Base-by-base conservation (phyloP, 2,113 vertebrate species). In the Zosterops japonicus region DNA sequence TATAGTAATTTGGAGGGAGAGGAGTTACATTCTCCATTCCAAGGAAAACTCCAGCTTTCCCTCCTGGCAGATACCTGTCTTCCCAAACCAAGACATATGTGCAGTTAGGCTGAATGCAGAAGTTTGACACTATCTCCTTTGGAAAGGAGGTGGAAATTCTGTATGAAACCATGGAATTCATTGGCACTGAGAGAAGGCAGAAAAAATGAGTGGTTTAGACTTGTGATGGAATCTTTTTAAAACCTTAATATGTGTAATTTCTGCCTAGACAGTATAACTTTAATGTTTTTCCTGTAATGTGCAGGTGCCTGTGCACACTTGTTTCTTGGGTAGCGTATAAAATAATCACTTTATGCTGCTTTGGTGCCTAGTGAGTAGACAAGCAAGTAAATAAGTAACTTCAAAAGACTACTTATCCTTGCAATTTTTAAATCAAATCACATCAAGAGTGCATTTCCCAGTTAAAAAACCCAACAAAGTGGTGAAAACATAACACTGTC, bases 361-460 rank as follows among this genome's bases (percentile, higher is more conserved):
- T 82, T 10, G 7, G 46, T 21, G 50, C 12, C 61, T 24, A 57
- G 18, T 16, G 21, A 41, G 16, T 24, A 42, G 21, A 14, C 0
- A 0, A 65, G 8, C 10, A 2, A 50, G 13, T 70, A 65, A 84
- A 76, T 11, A 36, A 2, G 0, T n/a, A 81, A 49, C 14, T 50
- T 5, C 28, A 33, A 75, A 77, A 88, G 24, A n/a, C 35, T 55
- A 41, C 11, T 86, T 59, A 71, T 0, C 0, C 53, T 72, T 50
- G 41, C 4, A 35, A 9, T 68, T 86, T 69, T 78, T 0, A 70
- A 72, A 84, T 44, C n/a, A 69, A 36, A 59, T 74, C 3, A 6
- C 44, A 49, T 10, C 23, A 72, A 8, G 5, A 35, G 23, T 3
- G 2, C 29, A 47, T 86, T 70, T 83, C 50, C 33, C 14, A 2